Base-by-base conservation (phyloP, 2,113 vertebrate species). In the Tetrao urogallus region DNA sequence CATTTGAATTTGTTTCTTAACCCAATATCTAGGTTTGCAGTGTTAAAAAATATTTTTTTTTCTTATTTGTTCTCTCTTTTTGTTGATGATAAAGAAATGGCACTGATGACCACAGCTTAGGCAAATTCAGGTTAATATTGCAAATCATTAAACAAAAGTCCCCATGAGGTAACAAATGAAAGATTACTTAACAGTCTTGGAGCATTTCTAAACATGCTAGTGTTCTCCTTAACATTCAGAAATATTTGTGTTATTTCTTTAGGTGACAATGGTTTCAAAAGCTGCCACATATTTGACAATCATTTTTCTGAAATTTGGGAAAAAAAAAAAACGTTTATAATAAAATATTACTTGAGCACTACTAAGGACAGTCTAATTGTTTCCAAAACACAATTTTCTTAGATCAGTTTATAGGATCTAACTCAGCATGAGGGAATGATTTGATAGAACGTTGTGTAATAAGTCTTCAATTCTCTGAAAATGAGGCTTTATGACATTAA, bases 391-490 rank as follows among this genome's bases (percentile, higher is more conserved):
- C 11, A 88, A 32, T 14, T 1, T 54, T 74, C 79, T 75, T 66
- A 70, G 58, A 65, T 13, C 19, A 42, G 13, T 76, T 88, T 82
- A 45, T 76, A 45, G 27, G 40, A 65, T 72, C 34, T 66, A 64
- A 85, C 71, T 20, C n/a, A 90, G 25, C 56, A 74, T 48, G 84
- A 91, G 57, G 11, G 21, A 90, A 48, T 72, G 32, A 84, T 94
- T 85, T 90, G 19, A 78, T 58, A 82, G 8, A 58, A 90, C 75
- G 93, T 82, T 89, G 60, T 80, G 22, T 81, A 96, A 93, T 70
- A 95, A 94, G 73, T 18, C 6, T 94, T 24, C 94, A 93, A 94
- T 95, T 96, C 36, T 52, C 57, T 90, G 45, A 73, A 93, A 91
- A 89, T 3, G 12, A 77, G 58, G 25, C 27, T 83, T 93, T 71